phyloP scores from a whole-genome alignment of 2,888 invertebrate species.

The Acronicta leporina region DNA sequence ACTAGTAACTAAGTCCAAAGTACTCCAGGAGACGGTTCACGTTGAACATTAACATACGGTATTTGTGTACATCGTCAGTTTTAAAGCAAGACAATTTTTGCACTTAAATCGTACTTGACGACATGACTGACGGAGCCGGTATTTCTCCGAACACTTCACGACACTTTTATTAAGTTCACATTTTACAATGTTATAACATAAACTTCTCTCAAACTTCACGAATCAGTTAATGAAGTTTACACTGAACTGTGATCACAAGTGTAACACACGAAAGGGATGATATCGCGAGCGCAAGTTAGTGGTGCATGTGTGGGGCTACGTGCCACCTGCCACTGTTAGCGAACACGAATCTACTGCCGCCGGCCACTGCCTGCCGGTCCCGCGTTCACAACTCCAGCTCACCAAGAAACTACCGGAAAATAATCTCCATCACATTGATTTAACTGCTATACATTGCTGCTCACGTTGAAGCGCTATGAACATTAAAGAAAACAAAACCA shows the following conservation, averaged over 20 bases:
- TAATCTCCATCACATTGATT: conserved; percentile 15
- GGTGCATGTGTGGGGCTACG: conserved; percentile 65
- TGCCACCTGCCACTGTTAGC: conserved; percentile 83
- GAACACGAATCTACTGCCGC: conserved; percentile 84
- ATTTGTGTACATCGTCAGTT: conserved; percentile 74
- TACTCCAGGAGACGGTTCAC: conserved; percentile 59
- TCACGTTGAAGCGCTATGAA: neutral
- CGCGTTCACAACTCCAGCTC: conserved; percentile 74
- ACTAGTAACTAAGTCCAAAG: conserved; percentile 62
- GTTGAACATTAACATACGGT: conserved; percentile 71
- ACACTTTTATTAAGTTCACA: conserved; percentile 77
- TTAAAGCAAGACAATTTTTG: conserved; percentile 75
- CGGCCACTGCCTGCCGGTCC: conserved; percentile 72
- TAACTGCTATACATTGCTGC: conserved; percentile 49
- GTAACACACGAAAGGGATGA: conserved; percentile 80
- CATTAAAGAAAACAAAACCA: conserved; percentile 6
- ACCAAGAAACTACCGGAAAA: conserved; percentile 56
- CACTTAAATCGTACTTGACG: conserved; percentile 83
- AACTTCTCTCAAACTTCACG: conserved; percentile 59
- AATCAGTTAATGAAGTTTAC: conserved; percentile 57
- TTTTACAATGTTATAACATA: conserved; percentile 61
- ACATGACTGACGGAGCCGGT: conserved; percentile 78
- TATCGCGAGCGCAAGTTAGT: conserved; percentile 81
- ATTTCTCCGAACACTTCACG: conserved; percentile 82
- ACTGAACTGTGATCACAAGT: conserved; percentile 71